Conservation (phyloP, 2,113 vertebrate genomes). For the Pyxicephalus adspersus region DNA sequence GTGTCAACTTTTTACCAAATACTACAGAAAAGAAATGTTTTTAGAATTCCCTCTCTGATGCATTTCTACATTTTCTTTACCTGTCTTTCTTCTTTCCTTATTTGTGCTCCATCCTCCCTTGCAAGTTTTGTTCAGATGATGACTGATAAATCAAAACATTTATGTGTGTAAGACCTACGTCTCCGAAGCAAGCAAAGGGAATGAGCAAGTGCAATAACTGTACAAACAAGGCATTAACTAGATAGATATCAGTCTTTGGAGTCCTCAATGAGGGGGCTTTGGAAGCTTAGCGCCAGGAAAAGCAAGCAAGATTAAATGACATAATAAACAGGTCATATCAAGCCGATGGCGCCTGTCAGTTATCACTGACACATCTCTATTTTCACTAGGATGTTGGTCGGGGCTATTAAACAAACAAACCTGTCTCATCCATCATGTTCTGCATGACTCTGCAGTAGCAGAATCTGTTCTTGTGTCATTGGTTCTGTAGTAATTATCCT, state of each 20-base stretch:
- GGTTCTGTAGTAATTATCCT: too few species aligned
- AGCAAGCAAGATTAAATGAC: slow-evolving; percentile 38
- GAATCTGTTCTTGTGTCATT: not conserved
- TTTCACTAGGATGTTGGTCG: not conserved
- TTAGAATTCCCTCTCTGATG: not conserved
- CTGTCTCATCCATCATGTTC: slow-evolving; percentile 16
- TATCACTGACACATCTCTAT: slow-evolving; percentile 43
- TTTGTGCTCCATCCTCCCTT: not conserved
- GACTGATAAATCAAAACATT: slow-evolving; percentile 29
- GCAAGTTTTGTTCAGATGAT: not conserved
- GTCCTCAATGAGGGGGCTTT: slow-evolving; percentile 12
- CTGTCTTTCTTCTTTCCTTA: not conserved
- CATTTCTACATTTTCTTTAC: not conserved
- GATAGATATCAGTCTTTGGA: slow-evolving; percentile 34
- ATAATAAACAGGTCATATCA: slow-evolving; percentile 33
- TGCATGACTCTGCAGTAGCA: not conserved
- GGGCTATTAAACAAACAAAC: slow-evolving; percentile 4
- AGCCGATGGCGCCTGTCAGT: slow-evolving; percentile 9
- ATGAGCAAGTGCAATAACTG: not conserved
- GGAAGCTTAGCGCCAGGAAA: not conserved
- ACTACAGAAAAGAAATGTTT: not conserved
- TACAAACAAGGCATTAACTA: slow-evolving; percentile 34
- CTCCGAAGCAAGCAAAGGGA: not conserved
- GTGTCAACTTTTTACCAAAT: not conserved
- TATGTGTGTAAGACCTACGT: not conserved